Percentiles rank a stretch among this genome's conserved stretches.
These are phyloP conservation scores for Lacerta bilineata DNA, from an alignment of 2,797 vertebrate genomes.

Conservation along the genomic window DNA sequence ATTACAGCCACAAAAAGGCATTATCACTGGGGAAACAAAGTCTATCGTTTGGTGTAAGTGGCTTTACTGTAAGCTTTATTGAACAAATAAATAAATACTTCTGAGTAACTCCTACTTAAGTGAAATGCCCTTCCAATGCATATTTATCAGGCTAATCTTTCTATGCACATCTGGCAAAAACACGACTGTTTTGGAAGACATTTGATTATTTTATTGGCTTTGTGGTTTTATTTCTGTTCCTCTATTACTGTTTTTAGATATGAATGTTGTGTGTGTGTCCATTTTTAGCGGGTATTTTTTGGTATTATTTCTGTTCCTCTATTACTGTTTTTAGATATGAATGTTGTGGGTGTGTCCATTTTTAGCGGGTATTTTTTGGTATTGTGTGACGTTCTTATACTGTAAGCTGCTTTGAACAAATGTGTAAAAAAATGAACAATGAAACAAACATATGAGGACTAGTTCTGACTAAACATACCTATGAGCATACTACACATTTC, in stretches of 20 bases:
- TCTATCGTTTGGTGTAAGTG: background rate
- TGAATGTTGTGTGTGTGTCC: background rate
- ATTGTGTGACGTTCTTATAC: background rate
- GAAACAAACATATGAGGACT: background rate
- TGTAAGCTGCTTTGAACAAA: background rate
- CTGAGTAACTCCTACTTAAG: background rate
- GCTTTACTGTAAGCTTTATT: background rate
- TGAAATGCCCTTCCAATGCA: background rate
- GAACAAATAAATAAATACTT: background rate
- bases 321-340: too few species aligned
- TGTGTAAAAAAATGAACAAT: background rate
- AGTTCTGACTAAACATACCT: background rate
- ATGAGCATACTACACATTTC: background rate
- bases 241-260: background rate
- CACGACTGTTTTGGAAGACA: background rate
- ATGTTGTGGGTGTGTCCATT: background rate
- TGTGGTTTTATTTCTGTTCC: background rate
- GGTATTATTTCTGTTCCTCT: background rate
- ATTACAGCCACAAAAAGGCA: background rate
- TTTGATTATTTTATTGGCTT: background rate
- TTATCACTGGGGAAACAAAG: too few species aligned
- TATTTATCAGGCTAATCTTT: background rate
- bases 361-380: too few species aligned
- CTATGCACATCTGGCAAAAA: background rate
- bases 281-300: too few species aligned